phyloP scores from a whole-genome alignment of 2,797 vertebrate genomes.

The Microctenopoma steveboyesi region DNA sequence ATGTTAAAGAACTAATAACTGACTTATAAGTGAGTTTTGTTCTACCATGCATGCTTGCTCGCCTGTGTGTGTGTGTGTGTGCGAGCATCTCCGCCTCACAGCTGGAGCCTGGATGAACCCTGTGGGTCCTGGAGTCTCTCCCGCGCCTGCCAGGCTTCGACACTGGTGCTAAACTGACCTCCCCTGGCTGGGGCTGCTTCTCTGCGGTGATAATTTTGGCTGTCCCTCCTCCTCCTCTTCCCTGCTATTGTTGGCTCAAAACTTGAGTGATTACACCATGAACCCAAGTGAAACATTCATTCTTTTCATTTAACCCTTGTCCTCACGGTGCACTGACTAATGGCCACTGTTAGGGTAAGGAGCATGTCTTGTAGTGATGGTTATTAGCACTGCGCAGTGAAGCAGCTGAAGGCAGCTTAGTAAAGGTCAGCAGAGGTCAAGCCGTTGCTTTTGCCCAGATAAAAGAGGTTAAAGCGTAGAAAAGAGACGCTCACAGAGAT shows the following conservation, averaged over 20 bases:
- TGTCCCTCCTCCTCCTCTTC: slow-evolving; percentile 10
- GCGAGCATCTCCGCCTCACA: slow-evolving; percentile 17
- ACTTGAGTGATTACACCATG: slow-evolving; percentile 64
- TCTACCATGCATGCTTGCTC: slow-evolving; percentile 6
- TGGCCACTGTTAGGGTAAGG: slow-evolving; percentile 43
- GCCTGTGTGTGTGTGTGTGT: slow-evolving; percentile 4
- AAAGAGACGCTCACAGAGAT: slow-evolving; percentile 5
- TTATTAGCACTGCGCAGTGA: slow-evolving; percentile 30
- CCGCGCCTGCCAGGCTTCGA: slow-evolving; percentile 39
- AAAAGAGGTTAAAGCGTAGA: slow-evolving; percentile 25
- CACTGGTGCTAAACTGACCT: slow-evolving; percentile 64
- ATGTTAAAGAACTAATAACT: slow-evolving; percentile 15
- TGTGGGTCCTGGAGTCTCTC: slow-evolving; percentile 22
- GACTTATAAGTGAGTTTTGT: slow-evolving; percentile 2
- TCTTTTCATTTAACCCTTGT: slow-evolving; percentile 63
- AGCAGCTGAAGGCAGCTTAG: slow-evolving; percentile 33
- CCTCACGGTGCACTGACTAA: slow-evolving; percentile 49
- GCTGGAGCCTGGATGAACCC: slow-evolving; percentile 31
- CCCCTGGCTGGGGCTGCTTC: slow-evolving; percentile 47
- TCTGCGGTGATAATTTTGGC: slow-evolving; percentile 63
- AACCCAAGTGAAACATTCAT: slow-evolving; percentile 54
- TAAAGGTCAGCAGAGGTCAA: slow-evolving; percentile 55
- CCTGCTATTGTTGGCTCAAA: slow-evolving; percentile 56
- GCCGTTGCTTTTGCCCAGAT: slow-evolving; percentile 29
- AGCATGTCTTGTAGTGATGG: slow-evolving; percentile 39